Evolutionary conservation across 2,113 vertebrate species (phyloP), one percentile per base, ranked within the genome.

Genomic region (Chaetorhynchus papuensis): DNA sequence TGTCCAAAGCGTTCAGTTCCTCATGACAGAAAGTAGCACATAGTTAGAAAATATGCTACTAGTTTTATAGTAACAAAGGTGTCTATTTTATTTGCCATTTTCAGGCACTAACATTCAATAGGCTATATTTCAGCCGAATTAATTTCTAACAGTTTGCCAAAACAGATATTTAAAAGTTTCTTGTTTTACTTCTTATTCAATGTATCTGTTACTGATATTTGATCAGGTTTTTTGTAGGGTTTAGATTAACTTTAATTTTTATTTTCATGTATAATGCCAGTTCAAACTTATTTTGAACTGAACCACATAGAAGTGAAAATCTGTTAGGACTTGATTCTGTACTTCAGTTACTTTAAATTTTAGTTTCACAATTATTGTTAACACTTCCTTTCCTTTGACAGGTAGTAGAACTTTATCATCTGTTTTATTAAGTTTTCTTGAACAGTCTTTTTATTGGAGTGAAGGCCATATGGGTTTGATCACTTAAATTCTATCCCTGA

Each of bases 31-130:
- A 94, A 88, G 37, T 72, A 54, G 15, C 30, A 78, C 7, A 35
- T 9, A 87, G 8, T 24, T 78, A 60, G 76, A 94, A 89, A 47
- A 86, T 76, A 61, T 61, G 18, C 56, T 89, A 59, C 61, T 74
- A 24, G 8, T 86, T 94, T 96, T 88, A 28, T 89, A 94, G 68
- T 64, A 92, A 66, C 15, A 89, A 88, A 83, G 26, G 4, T 56
- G 68, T 93, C 35, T 83, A 57, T 93, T 95, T 92, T 93, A 86
- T 94, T 96, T 95, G 41, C 26, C 47, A 15, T 90, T 92, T 92
- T 87, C 44, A 88, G 87, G 50, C 15, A 76, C 6, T 59, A 85
- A 13, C 49, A 83, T 93, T 92, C 49, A 35, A 45, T 85, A 83
- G 11, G 27, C 90, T 96, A 61, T 22, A 75, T 90, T 96, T 95